These are phyloP conservation scores for Ischnura elegans DNA, from an alignment of 2,888 invertebrate genomes.

Conservation along the genomic window DNA sequence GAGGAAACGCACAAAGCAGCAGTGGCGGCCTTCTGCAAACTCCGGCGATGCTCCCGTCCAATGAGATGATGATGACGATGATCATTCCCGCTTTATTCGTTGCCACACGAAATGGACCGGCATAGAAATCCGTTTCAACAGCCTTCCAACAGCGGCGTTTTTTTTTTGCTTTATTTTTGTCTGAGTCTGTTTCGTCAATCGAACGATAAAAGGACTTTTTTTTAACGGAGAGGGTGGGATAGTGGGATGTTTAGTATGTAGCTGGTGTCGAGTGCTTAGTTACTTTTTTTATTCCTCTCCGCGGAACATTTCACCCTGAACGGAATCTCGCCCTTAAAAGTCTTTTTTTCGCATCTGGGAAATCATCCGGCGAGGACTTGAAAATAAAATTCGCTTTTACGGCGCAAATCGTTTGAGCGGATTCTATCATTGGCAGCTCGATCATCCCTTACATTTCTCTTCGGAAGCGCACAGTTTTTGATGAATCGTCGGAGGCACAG, in stretches of 20 bases:
- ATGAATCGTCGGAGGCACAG: too few relatives aligned
- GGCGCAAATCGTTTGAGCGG: neutral
- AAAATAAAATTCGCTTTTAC: constrained; percentile 16
- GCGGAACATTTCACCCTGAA: too few relatives aligned
- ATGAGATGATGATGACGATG: too few relatives aligned
- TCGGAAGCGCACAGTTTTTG: too few relatives aligned
- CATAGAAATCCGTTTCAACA: neutral
- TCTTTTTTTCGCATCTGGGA: neutral
- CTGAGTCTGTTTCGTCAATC: too few relatives aligned
- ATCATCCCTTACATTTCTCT: neutral
- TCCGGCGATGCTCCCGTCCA: too few relatives aligned
- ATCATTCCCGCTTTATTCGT: neutral
- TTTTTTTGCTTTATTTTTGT: too few relatives aligned
- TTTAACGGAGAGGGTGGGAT: too few relatives aligned
- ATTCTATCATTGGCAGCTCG: neutral
- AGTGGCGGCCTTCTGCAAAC: neutral
- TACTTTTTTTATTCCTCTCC: neutral
- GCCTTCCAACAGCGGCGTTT: too few relatives aligned
- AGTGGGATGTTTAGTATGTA: neutral
- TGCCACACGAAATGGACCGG: neutral
- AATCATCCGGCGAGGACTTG: neutral
- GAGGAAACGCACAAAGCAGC: neutral
- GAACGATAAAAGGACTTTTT: too few relatives aligned
- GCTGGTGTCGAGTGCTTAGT: neutral
- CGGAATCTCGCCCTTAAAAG: neutral